phyloP scores from a whole-genome alignment of 2,797 vertebrate genomes.

The Platalea minor region DNA sequence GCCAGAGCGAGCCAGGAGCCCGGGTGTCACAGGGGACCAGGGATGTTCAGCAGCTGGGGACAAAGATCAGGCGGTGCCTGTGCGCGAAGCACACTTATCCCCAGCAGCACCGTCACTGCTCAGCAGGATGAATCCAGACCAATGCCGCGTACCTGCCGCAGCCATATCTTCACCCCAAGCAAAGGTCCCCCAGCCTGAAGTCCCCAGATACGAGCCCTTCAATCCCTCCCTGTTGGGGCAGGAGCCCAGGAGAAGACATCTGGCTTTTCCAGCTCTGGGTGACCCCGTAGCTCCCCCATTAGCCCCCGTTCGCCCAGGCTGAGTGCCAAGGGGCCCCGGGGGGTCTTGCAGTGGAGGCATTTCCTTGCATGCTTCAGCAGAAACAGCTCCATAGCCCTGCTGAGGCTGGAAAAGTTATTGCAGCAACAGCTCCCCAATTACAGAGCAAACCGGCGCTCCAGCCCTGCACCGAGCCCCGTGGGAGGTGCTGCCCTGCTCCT shows the following conservation, averaged over 20 bases:
- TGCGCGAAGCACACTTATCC: neutral
- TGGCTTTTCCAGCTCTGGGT: neutral
- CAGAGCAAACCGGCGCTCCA: neutral
- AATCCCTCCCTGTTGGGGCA: neutral
- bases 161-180: neutral
- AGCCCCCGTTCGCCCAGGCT: neutral
- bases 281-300: neutral
- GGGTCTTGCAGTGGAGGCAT: fast-evolving
- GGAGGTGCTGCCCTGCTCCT: neutral
- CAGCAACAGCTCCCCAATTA: neutral
- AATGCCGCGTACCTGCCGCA: fast-evolving
- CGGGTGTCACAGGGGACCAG: fast-evolving
- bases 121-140: neutral
- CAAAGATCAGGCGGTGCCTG: neutral
- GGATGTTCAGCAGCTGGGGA: neutral
- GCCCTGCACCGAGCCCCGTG: fast-evolving
- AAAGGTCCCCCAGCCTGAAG: neutral
- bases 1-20: neutral
- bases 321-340: fast-evolving
- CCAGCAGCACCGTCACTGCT: neutral
- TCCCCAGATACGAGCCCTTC: neutral
- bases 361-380: neutral
- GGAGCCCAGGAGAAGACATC: neutral
- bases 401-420: neutral
- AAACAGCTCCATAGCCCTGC: neutral